phyloP scores from a whole-genome alignment of 2,113 vertebrate species.

The Laterallus jamaicensis region DNA sequence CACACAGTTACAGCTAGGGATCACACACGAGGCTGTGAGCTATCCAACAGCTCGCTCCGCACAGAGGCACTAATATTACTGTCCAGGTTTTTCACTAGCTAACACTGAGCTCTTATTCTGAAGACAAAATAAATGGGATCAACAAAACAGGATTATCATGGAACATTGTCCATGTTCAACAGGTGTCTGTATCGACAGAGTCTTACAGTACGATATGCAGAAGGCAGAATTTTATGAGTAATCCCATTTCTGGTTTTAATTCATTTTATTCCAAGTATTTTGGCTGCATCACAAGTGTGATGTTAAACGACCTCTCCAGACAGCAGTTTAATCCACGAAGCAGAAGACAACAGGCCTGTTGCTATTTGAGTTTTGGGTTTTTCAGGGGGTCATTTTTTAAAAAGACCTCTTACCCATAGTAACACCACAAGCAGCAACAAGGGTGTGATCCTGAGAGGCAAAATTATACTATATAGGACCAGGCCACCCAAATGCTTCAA shows the following conservation, averaged over 20 bases:
- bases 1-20: not conserved
- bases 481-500: not conserved
- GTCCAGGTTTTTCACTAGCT: not conserved
- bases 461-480: not conserved
- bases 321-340: not conserved
- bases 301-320: not conserved
- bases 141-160: not conserved
- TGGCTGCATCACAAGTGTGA: not conserved
- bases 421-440: not conserved
- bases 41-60: accelerated
- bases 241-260: not conserved
- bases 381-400: accelerated
- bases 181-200: not conserved
- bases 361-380: too few relatives aligned
- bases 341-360: not conserved
- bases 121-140: not conserved
- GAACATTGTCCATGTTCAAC: accelerated
- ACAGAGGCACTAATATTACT: not conserved
- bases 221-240: not conserved
- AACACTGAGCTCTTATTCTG: not conserved
- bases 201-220: not conserved
- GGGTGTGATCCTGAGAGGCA: not conserved
- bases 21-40: not conserved
- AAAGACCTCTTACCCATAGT: not conserved
- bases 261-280: not conserved